phyloP scores from a whole-genome alignment of 1,140 invertebrate genomes.

The Bacillus rossius region DNA sequence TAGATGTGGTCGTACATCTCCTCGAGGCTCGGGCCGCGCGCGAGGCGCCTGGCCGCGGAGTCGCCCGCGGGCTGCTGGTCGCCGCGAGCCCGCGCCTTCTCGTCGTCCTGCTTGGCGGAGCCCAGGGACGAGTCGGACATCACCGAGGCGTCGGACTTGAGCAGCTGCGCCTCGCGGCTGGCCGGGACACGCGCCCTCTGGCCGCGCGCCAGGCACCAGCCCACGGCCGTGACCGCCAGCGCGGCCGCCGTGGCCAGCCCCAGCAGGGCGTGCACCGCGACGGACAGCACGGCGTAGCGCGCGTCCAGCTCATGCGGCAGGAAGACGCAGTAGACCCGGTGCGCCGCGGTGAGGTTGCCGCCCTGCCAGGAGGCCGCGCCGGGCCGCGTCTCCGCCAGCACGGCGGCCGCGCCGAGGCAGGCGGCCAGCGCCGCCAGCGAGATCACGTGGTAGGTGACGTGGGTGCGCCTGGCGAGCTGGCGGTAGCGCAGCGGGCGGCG shows the following conservation, averaged over 20 bases:
- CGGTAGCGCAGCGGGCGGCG: slow-evolving; percentile 45
- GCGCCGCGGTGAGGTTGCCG: background rate
- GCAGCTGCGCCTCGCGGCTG: too few relatives aligned
- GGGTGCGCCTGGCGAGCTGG: slow-evolving; percentile 44
- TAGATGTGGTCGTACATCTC: background rate
- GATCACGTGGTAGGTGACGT: slow-evolving; percentile 49
- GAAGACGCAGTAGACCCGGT: slow-evolving; percentile 37
- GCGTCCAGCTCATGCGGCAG: slow-evolving; percentile 44
- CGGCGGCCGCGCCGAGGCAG: slow-evolving; percentile 43
- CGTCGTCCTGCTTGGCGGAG: background rate
- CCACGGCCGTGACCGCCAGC: slow-evolving; percentile 17
- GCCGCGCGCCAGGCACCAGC: background rate
- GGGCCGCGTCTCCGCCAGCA: slow-evolving; percentile 37
- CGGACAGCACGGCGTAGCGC: slow-evolving; percentile 46
- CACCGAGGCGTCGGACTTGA: background rate
- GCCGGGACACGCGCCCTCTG: background rate
- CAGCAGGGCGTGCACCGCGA: slow-evolving; percentile 44
- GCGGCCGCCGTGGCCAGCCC: slow-evolving; percentile 35
- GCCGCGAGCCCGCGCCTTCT: too few relatives aligned
- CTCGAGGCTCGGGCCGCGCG: slow-evolving; percentile 21
- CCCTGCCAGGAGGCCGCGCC: background rate
- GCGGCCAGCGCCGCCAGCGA: slow-evolving; percentile 46
- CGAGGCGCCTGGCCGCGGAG: background rate
- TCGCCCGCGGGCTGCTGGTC: background rate
- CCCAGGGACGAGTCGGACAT: background rate